Evolutionary conservation across 2,797 vertebrate genomes (phyloP).

Genomic region (Coracias cyanogaster): DNA sequence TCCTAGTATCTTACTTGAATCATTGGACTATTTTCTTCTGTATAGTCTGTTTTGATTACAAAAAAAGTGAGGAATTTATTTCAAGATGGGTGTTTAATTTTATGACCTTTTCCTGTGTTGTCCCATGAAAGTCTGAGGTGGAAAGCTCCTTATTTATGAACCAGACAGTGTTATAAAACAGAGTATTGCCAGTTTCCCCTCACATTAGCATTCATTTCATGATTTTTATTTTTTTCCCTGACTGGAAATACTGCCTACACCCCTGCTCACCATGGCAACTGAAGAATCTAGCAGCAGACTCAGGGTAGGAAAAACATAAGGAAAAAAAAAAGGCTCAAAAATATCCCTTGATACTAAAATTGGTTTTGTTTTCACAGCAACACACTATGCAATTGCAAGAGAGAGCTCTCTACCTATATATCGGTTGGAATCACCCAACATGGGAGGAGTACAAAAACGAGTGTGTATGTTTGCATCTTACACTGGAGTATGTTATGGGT

Average conservation of each 20-base stretch:
- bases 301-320: slow-evolving; percentile 61
- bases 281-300: slow-evolving; percentile 77
- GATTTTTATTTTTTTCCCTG: slow-evolving; percentile 50
- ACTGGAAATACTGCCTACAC: slow-evolving; percentile 74
- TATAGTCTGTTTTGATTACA: neutral
- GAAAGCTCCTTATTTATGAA: neutral
- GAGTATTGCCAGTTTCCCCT: slow-evolving; percentile 16
- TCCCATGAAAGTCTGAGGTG: neutral
- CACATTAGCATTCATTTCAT: slow-evolving; percentile 75
- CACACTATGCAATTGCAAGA: slow-evolving; percentile 33
- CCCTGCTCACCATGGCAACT: slow-evolving; percentile 81
- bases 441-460: neutral
- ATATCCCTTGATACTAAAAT: slow-evolving; percentile 80
- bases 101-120: neutral
- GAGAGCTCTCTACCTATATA: slow-evolving; percentile 48
- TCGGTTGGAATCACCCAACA: slow-evolving; percentile 59
- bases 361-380: slow-evolving; percentile 76
- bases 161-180: neutral
- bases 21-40: neutral
- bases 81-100: neutral
- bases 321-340: slow-evolving; percentile 59
- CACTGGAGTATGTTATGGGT: slow-evolving; percentile 23
- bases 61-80: neutral
- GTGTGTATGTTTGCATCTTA: slow-evolving; percentile 17
- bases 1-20: neutral